Conservation (phyloP, 1,140 invertebrate species). For the Colletes gigas region DNA sequence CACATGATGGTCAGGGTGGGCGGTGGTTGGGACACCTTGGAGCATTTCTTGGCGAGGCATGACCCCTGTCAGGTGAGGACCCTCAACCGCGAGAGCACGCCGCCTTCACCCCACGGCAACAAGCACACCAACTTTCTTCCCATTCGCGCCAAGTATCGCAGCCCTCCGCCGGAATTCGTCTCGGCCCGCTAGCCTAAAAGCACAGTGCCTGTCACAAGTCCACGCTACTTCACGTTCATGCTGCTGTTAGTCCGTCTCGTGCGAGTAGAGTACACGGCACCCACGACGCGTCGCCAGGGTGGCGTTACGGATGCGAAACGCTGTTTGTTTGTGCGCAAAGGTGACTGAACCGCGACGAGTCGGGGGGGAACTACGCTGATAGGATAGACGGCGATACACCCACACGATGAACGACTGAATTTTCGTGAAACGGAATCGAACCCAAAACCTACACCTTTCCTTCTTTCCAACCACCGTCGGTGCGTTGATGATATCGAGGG, state of each 20-base stretch:
- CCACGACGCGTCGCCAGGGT: neutral
- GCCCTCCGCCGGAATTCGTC: constrained; percentile 81
- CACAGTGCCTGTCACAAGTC: constrained; percentile 64
- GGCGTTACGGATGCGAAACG: neutral
- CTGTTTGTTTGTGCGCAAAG: neutral
- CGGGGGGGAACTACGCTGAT: neutral
- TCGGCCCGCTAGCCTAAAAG: constrained; percentile 69
- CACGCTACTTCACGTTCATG: constrained; percentile 44
- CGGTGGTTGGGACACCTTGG: constrained; percentile 95
- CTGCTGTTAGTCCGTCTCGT: constrained; percentile 24
- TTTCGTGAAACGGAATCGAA: neutral
- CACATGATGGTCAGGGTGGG: constrained; percentile 97
- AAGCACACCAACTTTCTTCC: constrained; percentile 84
- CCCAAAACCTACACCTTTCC: constrained; percentile 27
- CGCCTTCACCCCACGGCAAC: constrained; percentile 69
- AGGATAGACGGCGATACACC: neutral
- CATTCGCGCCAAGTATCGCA: constrained; percentile 88
- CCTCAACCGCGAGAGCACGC: constrained; percentile 80
- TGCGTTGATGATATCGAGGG: constrained; percentile 49
- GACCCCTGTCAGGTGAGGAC: constrained; percentile 93
- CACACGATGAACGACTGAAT: neutral
- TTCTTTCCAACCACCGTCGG: constrained; percentile 38
- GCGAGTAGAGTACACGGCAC: constrained; percentile 10
- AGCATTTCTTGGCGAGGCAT: constrained; percentile 94
- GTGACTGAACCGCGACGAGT: neutral